Base-by-base conservation (phyloP, 1,140 invertebrate species). In the Drosophila suzukii region DNA sequence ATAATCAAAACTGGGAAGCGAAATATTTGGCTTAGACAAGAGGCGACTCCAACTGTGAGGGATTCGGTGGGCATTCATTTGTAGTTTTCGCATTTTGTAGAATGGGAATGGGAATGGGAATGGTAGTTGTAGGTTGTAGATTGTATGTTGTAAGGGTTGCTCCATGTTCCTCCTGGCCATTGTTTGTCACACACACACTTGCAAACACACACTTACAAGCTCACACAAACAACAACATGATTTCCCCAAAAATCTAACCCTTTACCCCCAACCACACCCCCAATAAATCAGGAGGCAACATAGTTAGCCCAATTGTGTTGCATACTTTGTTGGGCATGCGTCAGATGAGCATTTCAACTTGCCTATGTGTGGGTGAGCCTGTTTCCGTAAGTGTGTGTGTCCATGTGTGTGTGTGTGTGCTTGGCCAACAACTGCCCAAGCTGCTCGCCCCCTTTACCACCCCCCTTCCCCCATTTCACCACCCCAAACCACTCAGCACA, bases 291-390 rank as follows among this genome's bases (percentile, higher is more conserved):
- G 56, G 59, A 68, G 58, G 56, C 83, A 88, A 75, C 82, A 88
- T 85, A 86, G 82, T 86, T 86, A 86, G 83, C 82, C 86, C 82
- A 86, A 88, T 86, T 86, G 82, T 85, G 78, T 86, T 85, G 82
- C 81, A 85, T 85, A 85, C 81, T 86, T 85, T 77, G 66, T 78
- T 56, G 83, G 83, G 82, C 82, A 86, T 86, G 82, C 83, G 82
- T 88, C 83, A 79, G 73, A 75, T 46, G 78, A 68, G 66, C 70
- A 67, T 76, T 78, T 75, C 66, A 63, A 75, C 65, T 75, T 75
- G 60, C 53, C 61, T 75, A 56, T 75, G 49, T 72, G 12, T 51
- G 15, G 49, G 17, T 55, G 11, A 51, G 4, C 8, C 6, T 68
- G 47, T 30, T 38, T 53, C 39, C 38, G 44, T 39, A 44, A 6